Conservation (phyloP, 1,140 invertebrate species). For the Drusus annulatus region DNA sequence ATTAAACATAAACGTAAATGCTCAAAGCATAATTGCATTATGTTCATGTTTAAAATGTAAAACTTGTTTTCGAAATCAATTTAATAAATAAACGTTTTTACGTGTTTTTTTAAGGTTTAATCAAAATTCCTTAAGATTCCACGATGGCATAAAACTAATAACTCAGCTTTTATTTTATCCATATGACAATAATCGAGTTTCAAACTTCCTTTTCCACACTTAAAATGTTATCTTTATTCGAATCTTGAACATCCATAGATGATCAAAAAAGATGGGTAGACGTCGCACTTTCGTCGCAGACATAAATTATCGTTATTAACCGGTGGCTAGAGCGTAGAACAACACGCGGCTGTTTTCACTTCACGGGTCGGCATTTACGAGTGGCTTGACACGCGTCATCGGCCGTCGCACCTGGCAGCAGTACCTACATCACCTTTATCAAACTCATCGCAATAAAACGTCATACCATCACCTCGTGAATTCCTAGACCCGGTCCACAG, state of each 20-base stretch:
- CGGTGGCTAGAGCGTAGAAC: constrained; percentile 1
- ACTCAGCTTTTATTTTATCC: too few species aligned
- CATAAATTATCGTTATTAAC: background rate
- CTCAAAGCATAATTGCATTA: too few species aligned
- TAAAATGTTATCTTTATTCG: background rate
- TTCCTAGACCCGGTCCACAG: background rate
- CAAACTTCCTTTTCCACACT: too few species aligned
- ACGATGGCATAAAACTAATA: too few species aligned
- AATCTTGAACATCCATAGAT: background rate
- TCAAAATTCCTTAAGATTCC: too few species aligned
- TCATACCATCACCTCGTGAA: constrained; percentile 3
- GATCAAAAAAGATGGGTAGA: background rate
- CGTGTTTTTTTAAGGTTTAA: too few species aligned
- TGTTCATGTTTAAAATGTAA: too few species aligned
- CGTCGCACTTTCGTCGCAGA: background rate
- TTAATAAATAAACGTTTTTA: too few species aligned
- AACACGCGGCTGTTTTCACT: background rate
- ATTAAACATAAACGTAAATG: too few species aligned
- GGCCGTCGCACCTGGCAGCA: constrained; percentile 35
- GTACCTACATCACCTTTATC: constrained; percentile 42
- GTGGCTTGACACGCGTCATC: constrained; percentile 43
- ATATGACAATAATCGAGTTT: too few species aligned
- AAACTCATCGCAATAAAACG: constrained; percentile 46
- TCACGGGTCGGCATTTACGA: background rate
- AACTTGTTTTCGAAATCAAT: too few species aligned